Evolutionary conservation across 2,888 invertebrate species (phyloP), one percentile per base, ranked within the genome.

Genomic region (Cremastobaeus sp.): DNA sequence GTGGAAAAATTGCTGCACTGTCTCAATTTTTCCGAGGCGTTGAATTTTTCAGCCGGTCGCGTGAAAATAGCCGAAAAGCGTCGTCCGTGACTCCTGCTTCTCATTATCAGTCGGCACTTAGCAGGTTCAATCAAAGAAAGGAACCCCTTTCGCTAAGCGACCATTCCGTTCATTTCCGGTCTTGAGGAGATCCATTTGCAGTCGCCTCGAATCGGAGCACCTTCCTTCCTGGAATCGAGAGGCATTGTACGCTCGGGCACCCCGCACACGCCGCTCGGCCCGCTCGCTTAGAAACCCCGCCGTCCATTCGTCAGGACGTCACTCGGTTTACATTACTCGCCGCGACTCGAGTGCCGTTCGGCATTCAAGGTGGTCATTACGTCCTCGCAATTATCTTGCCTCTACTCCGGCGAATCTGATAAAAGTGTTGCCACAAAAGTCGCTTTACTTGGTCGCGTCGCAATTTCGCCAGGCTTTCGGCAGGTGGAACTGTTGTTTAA

Each of bases 121-220:
- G 68, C 52, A 48, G 60, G 78, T 73, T 81, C 83, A 80, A 82
- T 84, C 81, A 83, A 86, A 84, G 84, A 83, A 84, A 81, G 77
- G 81, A 84, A 83, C 82, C 83, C 84, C 82, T 83, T 84, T 86
- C 83, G 84, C 83, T 84, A 83, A 84, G 83, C 85, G 83, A 83
- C 85, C 84, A 86, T 87, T 86, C 83, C 84, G 83, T 86, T 87
- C 85, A 86, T 87, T 87, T 86, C 86, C 86, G 86, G 84, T 79
- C 78, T 78, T 79, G 75, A 78, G 76, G 77, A 83, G 85, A 86
- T 85, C 86, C 86, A 86, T 87, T 86, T 87, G 85, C 85, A 82
- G 62, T 71, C 68, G 64, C 69, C 65, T 73, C 72, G 50, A 76
- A 77, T 81, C 80, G 57, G 66, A 77, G 62, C 76, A 65, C 76